Conservation (phyloP, 2,888 invertebrate genomes). For the Apamea monoglypha region DNA sequence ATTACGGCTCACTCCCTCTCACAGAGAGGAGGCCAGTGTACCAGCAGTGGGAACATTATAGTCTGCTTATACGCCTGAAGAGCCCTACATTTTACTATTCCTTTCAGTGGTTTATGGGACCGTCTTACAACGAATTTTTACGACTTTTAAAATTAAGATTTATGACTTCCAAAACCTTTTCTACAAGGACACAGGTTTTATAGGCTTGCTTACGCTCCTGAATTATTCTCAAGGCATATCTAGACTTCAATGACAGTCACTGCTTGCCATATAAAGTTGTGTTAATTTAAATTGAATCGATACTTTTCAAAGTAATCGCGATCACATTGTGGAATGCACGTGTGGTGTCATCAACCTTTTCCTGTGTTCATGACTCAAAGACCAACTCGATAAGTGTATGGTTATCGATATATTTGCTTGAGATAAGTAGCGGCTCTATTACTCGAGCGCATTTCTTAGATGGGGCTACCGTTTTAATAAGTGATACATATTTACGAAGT, state of each 20-base stretch:
- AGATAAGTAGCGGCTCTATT: conserved; percentile 24
- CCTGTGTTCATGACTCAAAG: conserved; percentile 41
- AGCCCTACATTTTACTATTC: background rate
- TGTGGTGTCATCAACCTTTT: conserved; percentile 53
- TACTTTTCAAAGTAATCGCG: conserved; percentile 52
- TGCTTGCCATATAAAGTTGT: conserved; percentile 44
- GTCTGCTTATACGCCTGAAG: background rate
- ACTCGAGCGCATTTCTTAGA: conserved; percentile 19
- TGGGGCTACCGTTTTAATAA: conserved; percentile 45
- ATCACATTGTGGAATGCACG: conserved; percentile 44
- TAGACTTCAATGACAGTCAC: conserved; percentile 33
- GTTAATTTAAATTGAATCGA: conserved; percentile 67
- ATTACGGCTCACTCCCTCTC: background rate
- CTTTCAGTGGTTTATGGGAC: background rate
- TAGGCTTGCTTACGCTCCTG: background rate
- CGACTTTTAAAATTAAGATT: conserved; percentile 16
- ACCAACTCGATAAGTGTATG: conserved; percentile 26
- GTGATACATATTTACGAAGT: conserved; percentile 59
- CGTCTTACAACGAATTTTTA: background rate
- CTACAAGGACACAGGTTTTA: background rate
- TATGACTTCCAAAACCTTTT: conserved; percentile 10
- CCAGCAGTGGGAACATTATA: background rate
- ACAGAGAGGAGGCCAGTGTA: background rate
- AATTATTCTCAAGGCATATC: conserved; percentile 22
- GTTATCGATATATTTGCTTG: conserved; percentile 43